These are phyloP conservation scores for Drosophila mercatorum DNA, from an alignment of 2,888 invertebrate genomes.

Conservation along the genomic window DNA sequence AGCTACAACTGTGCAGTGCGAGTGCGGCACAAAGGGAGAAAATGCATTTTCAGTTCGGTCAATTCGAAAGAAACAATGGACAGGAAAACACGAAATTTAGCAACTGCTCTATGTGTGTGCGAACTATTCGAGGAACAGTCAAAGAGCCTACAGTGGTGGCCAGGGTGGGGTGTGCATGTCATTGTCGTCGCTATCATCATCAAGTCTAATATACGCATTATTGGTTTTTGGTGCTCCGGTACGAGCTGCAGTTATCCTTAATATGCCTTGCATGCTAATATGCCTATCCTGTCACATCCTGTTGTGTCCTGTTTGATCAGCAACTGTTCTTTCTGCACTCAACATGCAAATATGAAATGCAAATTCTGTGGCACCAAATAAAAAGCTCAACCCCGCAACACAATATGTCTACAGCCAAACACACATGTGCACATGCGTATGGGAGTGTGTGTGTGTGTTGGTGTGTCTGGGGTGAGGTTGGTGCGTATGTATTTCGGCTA, in stretches of 20 bases:
- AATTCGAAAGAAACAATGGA: constrained; percentile 72
- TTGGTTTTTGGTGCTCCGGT: constrained; percentile 62
- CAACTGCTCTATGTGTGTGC: constrained; percentile 21
- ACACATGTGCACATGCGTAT: neutral
- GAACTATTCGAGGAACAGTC: constrained; percentile 34
- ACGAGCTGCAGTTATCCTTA: constrained; percentile 68
- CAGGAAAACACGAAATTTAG: constrained; percentile 52
- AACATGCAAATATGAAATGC: constrained; percentile 73
- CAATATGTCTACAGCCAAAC: no score
- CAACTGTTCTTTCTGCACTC: constrained; percentile 53
- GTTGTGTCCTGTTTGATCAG: constrained; percentile 36
- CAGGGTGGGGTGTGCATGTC: constrained; percentile 4
- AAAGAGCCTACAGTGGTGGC: constrained; percentile 23
- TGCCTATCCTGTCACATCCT: constrained; percentile 48
- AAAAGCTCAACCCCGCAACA: constrained; percentile 27
- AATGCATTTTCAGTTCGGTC: constrained; percentile 62
- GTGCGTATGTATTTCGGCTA: neutral
- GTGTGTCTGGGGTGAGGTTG: no score
- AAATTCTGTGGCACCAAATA: constrained; percentile 70
- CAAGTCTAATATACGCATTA: constrained; percentile 78
- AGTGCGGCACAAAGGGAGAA: neutral
- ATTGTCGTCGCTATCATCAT: constrained; percentile 60
- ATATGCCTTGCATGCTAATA: constrained; percentile 71
- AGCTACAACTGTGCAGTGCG: constrained; percentile 24
- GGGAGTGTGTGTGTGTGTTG: neutral